Base-by-base conservation (phyloP, 2,797 vertebrate genomes). In the Manis javanica region DNA sequence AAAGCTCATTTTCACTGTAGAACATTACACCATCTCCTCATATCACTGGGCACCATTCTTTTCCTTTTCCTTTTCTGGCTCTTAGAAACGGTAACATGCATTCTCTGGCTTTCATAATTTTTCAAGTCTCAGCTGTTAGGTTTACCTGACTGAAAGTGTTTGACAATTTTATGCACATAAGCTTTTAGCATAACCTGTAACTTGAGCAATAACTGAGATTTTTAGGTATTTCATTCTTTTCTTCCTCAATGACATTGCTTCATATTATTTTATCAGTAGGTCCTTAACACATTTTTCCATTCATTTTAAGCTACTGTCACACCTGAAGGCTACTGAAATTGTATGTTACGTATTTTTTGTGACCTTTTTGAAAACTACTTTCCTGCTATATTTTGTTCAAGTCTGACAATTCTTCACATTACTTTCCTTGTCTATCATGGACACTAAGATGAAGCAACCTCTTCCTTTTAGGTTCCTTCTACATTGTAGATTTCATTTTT, bases 381-480 rank as follows among this genome's bases (percentile, higher is more conserved):
- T 93, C 68, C 26, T 87, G 78, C 68, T 78, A 77, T 24, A 3
- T 91, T 74, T 88, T 93, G 55, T 77, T 89, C 39, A 86, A 61
- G 4, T 72, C 42, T 86, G 77, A 57, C 9, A 55, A 57, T 42
- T 82, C 13, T 71, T 96, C 63, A 51, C 55, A 91, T 72, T 87
- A 59, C 26, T 91, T 68, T 69, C 29, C n/a, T 83, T 55, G 34
- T 82, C 34, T 78, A 23, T 49, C 37, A 46, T 39, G 13, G 77
- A 82, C 26, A 29, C 9, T 53, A 42, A 83, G 68, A 83, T 74
- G 37, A 89, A 95, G 7, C 10, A 61, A 3, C 0, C 6, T 49
- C 2, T 59, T 88, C 13, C 34, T 69, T 91, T 49, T 55, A 51
- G 0, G 9, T 18, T 61, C 31, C 19, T 77, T 91, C 63, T 37